Conservation (phyloP, 53 echinoderm and acorn worm species). For the Echinarachnius parma region DNA sequence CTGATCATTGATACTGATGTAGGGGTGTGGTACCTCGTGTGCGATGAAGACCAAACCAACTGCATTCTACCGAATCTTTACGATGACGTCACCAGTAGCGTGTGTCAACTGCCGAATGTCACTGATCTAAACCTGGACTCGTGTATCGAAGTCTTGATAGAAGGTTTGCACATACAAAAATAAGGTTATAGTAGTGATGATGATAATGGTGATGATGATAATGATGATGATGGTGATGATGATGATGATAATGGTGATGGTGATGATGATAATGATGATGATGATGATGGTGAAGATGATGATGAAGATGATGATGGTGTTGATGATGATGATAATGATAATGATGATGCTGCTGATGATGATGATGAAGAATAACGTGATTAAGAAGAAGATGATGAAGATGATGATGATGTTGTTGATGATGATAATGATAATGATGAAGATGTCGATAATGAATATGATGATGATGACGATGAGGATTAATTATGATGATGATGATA, state of each 20-base stretch:
- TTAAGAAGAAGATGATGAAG: neutral
- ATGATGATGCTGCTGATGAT: neutral
- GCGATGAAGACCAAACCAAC: neutral
- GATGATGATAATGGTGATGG: neutral
- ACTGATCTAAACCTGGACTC: too few species aligned
- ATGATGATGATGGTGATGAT: constrained; percentile 5
- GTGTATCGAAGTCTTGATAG: too few species aligned
- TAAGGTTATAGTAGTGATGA: too few species aligned
- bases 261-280: neutral
- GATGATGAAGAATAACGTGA: neutral
- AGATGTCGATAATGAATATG: neutral
- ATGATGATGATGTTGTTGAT: neutral
- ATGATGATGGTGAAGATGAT: constrained; percentile 4
- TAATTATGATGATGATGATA: too few species aligned
- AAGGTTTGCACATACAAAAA: too few species aligned
- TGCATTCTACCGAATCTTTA: too few species aligned
- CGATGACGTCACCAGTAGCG: too few species aligned
- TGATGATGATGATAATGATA: neutral
- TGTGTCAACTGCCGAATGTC: too few species aligned
- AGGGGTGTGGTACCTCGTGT: constrained; percentile 28
- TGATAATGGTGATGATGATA: constrained; percentile 8
- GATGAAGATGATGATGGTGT: constrained; percentile 1
- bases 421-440: neutral
- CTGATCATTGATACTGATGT: constrained; percentile 46
- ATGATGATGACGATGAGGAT: constrained; percentile 46